Percentiles rank a stretch among this genome's conserved stretches.
Conservation (phyloP, 1,140 invertebrate species). For the Ectropis grisescens region DNA sequence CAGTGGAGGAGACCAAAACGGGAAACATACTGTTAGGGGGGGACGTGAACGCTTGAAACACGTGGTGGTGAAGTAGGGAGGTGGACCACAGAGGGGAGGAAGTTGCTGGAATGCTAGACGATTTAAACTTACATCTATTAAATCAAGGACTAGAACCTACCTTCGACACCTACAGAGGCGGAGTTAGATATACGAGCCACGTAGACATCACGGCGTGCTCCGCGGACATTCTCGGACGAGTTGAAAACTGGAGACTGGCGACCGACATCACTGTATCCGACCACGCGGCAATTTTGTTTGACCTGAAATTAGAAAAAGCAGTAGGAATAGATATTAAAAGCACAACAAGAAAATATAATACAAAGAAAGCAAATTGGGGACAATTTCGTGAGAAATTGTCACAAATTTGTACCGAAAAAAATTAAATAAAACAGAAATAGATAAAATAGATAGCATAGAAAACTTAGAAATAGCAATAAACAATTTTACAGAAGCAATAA, state of each 20-base stretch:
- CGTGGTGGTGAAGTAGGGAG: too few species aligned
- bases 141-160: slow-evolving; percentile 18
- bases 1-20: too few species aligned
- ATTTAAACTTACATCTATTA: slow-evolving; percentile 12
- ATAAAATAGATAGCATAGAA: not conserved
- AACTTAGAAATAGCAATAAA: slow-evolving; percentile 3
- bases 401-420: too few species aligned
- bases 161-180: slow-evolving; percentile 13
- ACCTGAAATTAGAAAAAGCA: slow-evolving; percentile 1
- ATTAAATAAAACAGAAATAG: too few species aligned
- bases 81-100: too few species aligned
- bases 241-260: slow-evolving; percentile 3
- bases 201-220: slow-evolving; percentile 19
- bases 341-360: slow-evolving; percentile 9
- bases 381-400: slow-evolving; percentile 8
- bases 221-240: slow-evolving; percentile 3
- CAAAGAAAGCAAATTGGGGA: slow-evolving; percentile 13
- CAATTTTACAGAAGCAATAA: too few species aligned
- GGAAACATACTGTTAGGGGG: too few species aligned
- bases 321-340: too few species aligned
- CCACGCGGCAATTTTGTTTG: too few species aligned
- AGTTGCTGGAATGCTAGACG: too few species aligned
- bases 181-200: slow-evolving; percentile 7
- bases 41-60: too few species aligned
- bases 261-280: slow-evolving; percentile 1